Evolutionary conservation across 2,797 vertebrate genomes (phyloP).

Genomic region (Hoplostethus atlanticus): DNA sequence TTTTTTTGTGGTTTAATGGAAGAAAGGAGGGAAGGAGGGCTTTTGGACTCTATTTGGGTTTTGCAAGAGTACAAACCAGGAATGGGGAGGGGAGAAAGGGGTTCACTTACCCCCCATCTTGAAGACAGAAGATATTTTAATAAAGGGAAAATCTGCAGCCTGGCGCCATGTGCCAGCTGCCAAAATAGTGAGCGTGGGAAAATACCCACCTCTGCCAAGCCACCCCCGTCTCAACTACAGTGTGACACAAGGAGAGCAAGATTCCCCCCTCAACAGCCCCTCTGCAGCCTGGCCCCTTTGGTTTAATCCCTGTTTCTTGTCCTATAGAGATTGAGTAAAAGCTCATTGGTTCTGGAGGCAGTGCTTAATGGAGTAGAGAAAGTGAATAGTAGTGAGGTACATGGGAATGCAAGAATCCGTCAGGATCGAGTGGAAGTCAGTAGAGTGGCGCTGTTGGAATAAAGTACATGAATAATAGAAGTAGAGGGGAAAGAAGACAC

Average conservation of each 20-base stretch:
- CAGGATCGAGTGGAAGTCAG: background rate
- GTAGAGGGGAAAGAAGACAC: background rate
- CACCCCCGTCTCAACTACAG: background rate
- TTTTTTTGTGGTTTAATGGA: background rate
- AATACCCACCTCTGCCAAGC: constrained; percentile 32
- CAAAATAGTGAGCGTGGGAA: constrained; percentile 55
- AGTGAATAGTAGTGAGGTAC: constrained; percentile 3
- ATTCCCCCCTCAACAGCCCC: constrained; percentile 15
- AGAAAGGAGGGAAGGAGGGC: background rate
- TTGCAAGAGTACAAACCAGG: constrained; percentile 10
- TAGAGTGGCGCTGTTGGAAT: background rate
- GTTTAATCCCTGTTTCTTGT: constrained; percentile 31
- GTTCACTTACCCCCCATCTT: constrained; percentile 18
- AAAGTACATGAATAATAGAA: background rate
- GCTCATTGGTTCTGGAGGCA: constrained; percentile 14
- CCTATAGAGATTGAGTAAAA: background rate
- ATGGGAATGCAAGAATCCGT: constrained; percentile 2
- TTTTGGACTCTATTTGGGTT: constrained; percentile 4
- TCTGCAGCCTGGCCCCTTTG: background rate
- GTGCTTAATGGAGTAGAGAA: background rate
- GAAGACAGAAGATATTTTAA: constrained; percentile 30
- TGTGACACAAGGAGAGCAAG: background rate
- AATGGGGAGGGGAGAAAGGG: background rate
- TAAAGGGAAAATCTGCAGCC: constrained; percentile 24
- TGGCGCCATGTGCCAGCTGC: constrained; percentile 29